phyloP scores from a whole-genome alignment of 1,140 invertebrate species.

The Hylaeus anthracinus region DNA sequence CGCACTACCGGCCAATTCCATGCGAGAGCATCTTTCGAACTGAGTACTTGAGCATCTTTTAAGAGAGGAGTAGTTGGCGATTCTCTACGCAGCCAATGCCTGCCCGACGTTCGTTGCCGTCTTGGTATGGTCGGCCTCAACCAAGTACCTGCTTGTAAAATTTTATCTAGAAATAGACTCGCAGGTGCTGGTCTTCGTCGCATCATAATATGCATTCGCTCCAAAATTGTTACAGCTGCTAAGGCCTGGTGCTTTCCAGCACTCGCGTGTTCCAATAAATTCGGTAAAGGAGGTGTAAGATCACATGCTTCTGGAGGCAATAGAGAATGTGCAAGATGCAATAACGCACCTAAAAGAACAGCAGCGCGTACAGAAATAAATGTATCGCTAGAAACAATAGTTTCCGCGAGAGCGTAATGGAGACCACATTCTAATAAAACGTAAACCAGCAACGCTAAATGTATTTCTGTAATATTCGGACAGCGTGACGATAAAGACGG shows the following conservation, averaged over 20 bases:
- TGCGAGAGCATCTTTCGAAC: slow-evolving; percentile 80
- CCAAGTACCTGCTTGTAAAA: slow-evolving; percentile 82
- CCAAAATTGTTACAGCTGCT: slow-evolving; percentile 89
- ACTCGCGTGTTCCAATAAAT: slow-evolving; percentile 89
- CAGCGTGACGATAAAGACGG: slow-evolving; percentile 91
- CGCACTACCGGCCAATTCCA: slow-evolving; percentile 87
- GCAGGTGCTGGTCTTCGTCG: slow-evolving; percentile 88
- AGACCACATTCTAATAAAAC: slow-evolving; percentile 93
- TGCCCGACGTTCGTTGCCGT: slow-evolving; percentile 67
- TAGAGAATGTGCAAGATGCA: slow-evolving; percentile 92
- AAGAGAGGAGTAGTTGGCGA: slow-evolving; percentile 78
- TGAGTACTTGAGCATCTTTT: slow-evolving; percentile 84
- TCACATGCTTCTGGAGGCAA: slow-evolving; percentile 92
- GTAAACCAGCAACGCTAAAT: slow-evolving; percentile 93
- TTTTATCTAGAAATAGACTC: slow-evolving; percentile 91
- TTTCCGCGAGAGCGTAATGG: slow-evolving; percentile 93
- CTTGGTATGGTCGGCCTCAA: slow-evolving; percentile 70
- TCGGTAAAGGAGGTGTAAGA: slow-evolving; percentile 90
- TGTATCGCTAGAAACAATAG: slow-evolving; percentile 93
- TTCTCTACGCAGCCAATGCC: slow-evolving; percentile 75
- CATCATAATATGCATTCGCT: slow-evolving; percentile 89
- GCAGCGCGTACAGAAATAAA: slow-evolving; percentile 95
- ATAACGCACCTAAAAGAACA: slow-evolving; percentile 91
- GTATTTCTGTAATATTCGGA: slow-evolving; percentile 94
- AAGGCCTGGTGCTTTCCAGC: slow-evolving; percentile 88